A percentile compares a stretch with the other conserved stretches of the same genome.
phyloP scores from a whole-genome alignment of 2,888 invertebrate species.

The Serrognathus titanus region DNA sequence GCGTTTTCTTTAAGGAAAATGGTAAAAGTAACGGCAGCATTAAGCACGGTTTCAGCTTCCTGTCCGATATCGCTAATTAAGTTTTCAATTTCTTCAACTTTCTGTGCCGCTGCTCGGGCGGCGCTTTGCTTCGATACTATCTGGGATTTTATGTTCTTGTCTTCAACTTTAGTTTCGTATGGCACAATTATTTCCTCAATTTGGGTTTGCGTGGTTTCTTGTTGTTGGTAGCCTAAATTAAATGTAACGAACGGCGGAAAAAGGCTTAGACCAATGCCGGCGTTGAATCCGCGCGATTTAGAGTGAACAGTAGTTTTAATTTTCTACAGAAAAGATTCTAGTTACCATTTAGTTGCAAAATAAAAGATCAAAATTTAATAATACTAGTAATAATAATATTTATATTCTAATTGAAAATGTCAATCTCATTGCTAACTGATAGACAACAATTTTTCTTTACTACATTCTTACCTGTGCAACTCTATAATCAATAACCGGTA shows the following conservation, averaged over 20 bases:
- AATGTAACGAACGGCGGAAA: slow-evolving; percentile 30
- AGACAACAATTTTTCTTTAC: background rate
- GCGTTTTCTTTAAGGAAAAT: slow-evolving; percentile 40
- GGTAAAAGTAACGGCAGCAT: slow-evolving; percentile 37
- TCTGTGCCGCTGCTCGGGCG: background rate
- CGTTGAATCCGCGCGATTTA: background rate
- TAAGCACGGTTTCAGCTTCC: slow-evolving; percentile 24
- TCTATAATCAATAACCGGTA: slow-evolving; percentile 24
- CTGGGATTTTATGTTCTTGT: slow-evolving; percentile 18
- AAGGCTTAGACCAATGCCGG: background rate
- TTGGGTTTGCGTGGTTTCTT: slow-evolving; percentile 32
- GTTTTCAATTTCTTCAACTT: background rate
- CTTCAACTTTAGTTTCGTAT: slow-evolving; percentile 29
- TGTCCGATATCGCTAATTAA: slow-evolving; percentile 2
- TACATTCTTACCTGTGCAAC: slow-evolving; percentile 18
- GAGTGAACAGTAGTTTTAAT: background rate
- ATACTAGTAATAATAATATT: too few species aligned
- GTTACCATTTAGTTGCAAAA: too few species aligned
- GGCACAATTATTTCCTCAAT: slow-evolving; percentile 38
- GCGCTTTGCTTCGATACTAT: background rate
- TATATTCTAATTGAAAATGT: too few species aligned
- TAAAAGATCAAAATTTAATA: too few species aligned
- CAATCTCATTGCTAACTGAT: too few species aligned
- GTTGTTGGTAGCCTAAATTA: slow-evolving; percentile 32
- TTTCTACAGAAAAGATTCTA: background rate